Evolutionary conservation across 2,797 vertebrate genomes (phyloP), one percentile per base, ranked within the genome.

Genomic region (Zalophus californianus): DNA sequence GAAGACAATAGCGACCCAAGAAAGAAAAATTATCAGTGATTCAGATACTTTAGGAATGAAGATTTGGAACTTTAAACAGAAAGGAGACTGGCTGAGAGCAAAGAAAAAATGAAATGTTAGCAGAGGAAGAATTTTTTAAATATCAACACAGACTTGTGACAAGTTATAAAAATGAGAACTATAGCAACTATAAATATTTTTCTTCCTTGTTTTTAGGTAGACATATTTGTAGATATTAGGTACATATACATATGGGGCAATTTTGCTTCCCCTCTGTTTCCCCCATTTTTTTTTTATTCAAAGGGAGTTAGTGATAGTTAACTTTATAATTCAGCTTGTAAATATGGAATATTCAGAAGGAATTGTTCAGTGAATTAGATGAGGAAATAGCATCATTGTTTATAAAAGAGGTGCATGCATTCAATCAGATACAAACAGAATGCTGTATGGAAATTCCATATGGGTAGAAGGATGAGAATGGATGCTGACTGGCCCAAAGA

Each of bases 21-120:
- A 92, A 78, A 50, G 12, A 84, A 85, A 79, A 79, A 88, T 35
- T 50, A 73, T 79, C 91, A 92, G 21, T 54, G n/a, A 68, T 89
- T 89, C 88, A 60, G 32, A 80, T 12, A 54, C 23, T n/a, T 89
- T 21, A 14, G 29, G 41, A 89, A 85, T 66, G 14, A 32, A 92
- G 84, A n/a, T 52, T 88, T 73, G 72, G 64, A 58, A 75, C 68
- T 52, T 44, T 94, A 13, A 32, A 18, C 9, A 79, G 20, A 96
- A 93, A 54, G 86, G 9, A 93, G 58, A 60, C 20, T 50, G 32
- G 9, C 54, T 72, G 5, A 88, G 25, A 48, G 48, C 21, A 54
- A 79, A 62, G 35, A 41, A 88, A 90, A 86, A 89, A 64, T 35
- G 8, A 86, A 90, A 90, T 5, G 29, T 29, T n/a, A 89, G 7